Percentiles rank a stretch among this genome's conserved stretches.
Conservation (phyloP, 2,888 invertebrate species). For the Eristalinus aeneus region DNA sequence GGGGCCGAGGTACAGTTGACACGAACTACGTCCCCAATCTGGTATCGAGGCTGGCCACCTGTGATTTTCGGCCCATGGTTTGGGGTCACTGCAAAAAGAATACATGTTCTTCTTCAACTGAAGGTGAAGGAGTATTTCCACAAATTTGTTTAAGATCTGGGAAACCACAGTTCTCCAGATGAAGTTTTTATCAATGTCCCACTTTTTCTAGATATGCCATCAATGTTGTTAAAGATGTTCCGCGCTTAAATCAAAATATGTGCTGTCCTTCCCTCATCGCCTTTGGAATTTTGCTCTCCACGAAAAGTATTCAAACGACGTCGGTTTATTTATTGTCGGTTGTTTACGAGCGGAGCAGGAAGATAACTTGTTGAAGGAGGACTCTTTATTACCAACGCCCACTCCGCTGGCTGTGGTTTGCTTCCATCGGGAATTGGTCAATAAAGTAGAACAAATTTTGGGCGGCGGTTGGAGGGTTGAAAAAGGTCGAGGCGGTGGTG, state of each 20-base stretch:
- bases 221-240: background rate
- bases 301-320: conserved; percentile 22
- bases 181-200: background rate
- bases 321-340: conserved; percentile 21
- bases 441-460: conserved; percentile 23
- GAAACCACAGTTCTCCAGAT: background rate
- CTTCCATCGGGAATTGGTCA: conserved; percentile 34
- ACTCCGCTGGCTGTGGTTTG: conserved; percentile 20
- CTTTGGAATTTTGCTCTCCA: background rate
- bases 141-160: no score
- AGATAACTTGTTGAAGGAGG: conserved; percentile 35
- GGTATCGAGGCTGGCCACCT: conserved; percentile 90
- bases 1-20: conserved; percentile 93
- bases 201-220: background rate
- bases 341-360: conserved; percentile 10
- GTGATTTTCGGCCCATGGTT: conserved; percentile 90
- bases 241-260: background rate
- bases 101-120: background rate
- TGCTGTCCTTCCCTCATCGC: background rate
- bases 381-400: conserved; percentile 30
- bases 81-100: conserved; percentile 85
- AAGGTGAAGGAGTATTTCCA: no score
- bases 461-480: background rate
- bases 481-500: background rate
- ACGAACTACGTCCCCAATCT: conserved; percentile 89